Conservation (phyloP, 2,888 invertebrate species). For the Apantesis nais region DNA sequence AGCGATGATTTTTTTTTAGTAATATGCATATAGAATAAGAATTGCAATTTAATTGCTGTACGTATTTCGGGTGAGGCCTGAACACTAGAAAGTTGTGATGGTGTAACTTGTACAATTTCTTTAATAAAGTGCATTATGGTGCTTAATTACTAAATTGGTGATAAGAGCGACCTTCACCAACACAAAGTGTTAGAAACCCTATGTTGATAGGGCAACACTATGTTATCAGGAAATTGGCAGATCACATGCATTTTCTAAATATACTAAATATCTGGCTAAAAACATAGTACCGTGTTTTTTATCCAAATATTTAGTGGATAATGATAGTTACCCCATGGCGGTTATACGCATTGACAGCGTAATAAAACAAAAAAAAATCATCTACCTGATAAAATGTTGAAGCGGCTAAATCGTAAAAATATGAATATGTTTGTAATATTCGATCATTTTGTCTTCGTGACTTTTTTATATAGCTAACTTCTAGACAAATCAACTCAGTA, state of each 20-base stretch:
- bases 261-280: no score
- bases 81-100: no score
- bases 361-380: constrained; percentile 13
- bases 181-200: background rate
- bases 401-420: constrained; percentile 68
- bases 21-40: background rate
- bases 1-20: background rate
- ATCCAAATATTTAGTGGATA: background rate
- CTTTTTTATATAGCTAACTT: constrained; percentile 67
- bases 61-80: no score
- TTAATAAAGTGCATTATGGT: background rate
- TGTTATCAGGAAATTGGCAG: background rate
- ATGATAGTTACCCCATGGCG: background rate
- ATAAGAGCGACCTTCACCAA: background rate
- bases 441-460: constrained; percentile 60
- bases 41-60: no score
- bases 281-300: no score
- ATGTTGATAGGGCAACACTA: no score
- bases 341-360: background rate
- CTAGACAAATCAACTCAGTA: constrained; percentile 70
- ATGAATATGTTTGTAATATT: constrained; percentile 47
- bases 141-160: background rate
- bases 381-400: constrained; percentile 72
- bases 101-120: background rate
- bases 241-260: no score